A percentile compares a stretch with the other conserved stretches of the same genome.
phyloP scores from a whole-genome alignment of 2,888 invertebrate species.

The Philopedon plagiatum region DNA sequence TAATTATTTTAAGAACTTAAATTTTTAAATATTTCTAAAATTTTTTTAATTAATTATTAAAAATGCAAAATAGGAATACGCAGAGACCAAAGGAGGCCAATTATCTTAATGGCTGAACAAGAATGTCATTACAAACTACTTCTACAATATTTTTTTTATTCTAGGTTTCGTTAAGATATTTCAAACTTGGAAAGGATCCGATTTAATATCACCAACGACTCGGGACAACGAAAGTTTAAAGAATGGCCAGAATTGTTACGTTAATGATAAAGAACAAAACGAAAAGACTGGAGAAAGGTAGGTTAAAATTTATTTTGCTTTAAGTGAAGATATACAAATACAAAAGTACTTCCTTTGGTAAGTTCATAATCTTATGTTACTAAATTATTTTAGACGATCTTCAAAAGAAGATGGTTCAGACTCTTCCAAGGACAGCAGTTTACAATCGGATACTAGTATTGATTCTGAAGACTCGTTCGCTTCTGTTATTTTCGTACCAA shows the following conservation, averaged over 20 bases:
- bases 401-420: slow-evolving; percentile 92
- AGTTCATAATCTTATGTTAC: not conserved
- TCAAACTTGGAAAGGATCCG: slow-evolving; percentile 83
- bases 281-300: slow-evolving; percentile 51
- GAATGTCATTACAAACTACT: too few species aligned
- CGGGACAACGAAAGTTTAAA: slow-evolving; percentile 62
- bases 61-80: too few species aligned
- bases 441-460: slow-evolving; percentile 94
- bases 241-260: slow-evolving; percentile 53
- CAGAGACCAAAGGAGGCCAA: too few species aligned
- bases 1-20: too few species aligned
- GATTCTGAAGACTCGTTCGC: slow-evolving; percentile 96
- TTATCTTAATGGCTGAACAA: too few species aligned
- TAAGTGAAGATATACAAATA: too few species aligned
- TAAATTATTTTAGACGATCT: slow-evolving; percentile 73
- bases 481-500: slow-evolving; percentile 92
- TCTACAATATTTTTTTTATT: too few species aligned
- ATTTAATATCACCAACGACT: slow-evolving; percentile 66
- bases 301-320: too few species aligned
- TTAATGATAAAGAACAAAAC: slow-evolving; percentile 63
- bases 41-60: too few species aligned
- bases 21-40: too few species aligned
- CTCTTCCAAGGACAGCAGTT: slow-evolving; percentile 89
- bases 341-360: not conserved
- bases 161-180: slow-evolving; percentile 86